Base-by-base conservation (phyloP, 2,113 vertebrate species). In the Paraplagusia blochii region DNA sequence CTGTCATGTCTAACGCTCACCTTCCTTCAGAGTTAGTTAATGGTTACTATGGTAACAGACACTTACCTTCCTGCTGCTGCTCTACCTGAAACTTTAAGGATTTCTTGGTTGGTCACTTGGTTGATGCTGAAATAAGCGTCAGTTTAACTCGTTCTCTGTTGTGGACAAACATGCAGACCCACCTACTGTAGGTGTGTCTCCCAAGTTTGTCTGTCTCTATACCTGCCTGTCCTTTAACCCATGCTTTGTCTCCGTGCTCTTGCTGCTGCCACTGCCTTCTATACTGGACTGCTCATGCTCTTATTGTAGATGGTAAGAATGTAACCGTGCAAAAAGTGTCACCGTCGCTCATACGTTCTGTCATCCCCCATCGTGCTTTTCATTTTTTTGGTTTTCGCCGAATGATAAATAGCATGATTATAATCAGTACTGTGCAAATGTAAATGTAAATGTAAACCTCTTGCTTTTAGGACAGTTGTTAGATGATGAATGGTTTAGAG, bases 231-330 rank as follows among this genome's bases (percentile, higher is more conserved):
- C 57, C 62, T 40, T 40, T 81, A 84, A 81, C 68, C 58, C 44
- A 58, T 76, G 70, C 81, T 83, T 63, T 85, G 58, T 84, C 76
- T 82, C 75, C 72, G 69, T 11, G 58, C 70, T 55, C 76, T 58
- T 55, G 64, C 76, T 58, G 66, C 72, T 11, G 58, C 70, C 53
- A 61, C 76, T 55, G 66, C 72, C 50, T 9, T 35, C 49, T 46
- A 16, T 34, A 9, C 53, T 4, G 85, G 83, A 83, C 76, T 13
- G 46, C 66, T 67, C 58, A 11, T 13, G 19, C 80, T 60, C 54
- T 78, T 29, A 52, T 69, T 53, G 63, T 83, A 88, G 85, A 88
- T 88, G 85, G 85, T 88, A 88, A 88, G 85, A 79, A 39, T 11
- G 44, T 15, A 63, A 63, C 63, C 5, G 53, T 63, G 66, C 61